Evolutionary conservation across 2,797 vertebrate species (phyloP).

Genomic region (Capromys pilorides): DNA sequence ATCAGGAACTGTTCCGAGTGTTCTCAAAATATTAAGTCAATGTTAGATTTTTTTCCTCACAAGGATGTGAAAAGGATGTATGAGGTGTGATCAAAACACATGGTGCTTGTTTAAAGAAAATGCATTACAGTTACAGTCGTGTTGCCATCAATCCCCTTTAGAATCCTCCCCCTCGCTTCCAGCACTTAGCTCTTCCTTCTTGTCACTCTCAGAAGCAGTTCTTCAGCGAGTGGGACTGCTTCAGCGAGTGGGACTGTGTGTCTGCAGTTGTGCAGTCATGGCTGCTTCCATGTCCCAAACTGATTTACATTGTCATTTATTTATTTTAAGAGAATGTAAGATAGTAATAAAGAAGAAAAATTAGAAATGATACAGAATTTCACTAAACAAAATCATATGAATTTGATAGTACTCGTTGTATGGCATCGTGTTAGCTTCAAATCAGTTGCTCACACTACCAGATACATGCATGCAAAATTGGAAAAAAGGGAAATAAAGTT

Average conservation of each 20-base stretch:
- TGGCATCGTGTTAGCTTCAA: too few relatives aligned
- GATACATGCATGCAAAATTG: too few relatives aligned
- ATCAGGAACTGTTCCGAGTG: not conserved
- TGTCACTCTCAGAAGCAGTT: not conserved
- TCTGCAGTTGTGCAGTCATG: not conserved
- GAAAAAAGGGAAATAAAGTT: too few relatives aligned
- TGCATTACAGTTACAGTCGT: not conserved
- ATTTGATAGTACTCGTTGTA: too few relatives aligned
- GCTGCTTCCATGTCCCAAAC: not conserved
- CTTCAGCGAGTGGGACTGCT: not conserved
- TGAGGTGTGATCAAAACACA: not conserved
- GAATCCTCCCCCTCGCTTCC: not conserved
- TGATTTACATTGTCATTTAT: not conserved
- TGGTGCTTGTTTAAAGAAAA: not conserved
- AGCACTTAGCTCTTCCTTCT: not conserved
- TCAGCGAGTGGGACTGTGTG: not conserved
- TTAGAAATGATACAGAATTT: too few relatives aligned
- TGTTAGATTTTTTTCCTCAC: not conserved
- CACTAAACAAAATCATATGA: too few relatives aligned
- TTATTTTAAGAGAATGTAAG: too few relatives aligned
- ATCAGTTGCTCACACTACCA: too few relatives aligned
- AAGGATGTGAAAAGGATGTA: not conserved
- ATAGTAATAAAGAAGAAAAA: too few relatives aligned
- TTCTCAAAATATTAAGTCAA: slow-evolving; percentile 21
- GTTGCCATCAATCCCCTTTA: not conserved